These are phyloP conservation scores for Melipona quadrifasciata DNA, from an alignment of 1,140 invertebrate genomes.

Conservation along the genomic window DNA sequence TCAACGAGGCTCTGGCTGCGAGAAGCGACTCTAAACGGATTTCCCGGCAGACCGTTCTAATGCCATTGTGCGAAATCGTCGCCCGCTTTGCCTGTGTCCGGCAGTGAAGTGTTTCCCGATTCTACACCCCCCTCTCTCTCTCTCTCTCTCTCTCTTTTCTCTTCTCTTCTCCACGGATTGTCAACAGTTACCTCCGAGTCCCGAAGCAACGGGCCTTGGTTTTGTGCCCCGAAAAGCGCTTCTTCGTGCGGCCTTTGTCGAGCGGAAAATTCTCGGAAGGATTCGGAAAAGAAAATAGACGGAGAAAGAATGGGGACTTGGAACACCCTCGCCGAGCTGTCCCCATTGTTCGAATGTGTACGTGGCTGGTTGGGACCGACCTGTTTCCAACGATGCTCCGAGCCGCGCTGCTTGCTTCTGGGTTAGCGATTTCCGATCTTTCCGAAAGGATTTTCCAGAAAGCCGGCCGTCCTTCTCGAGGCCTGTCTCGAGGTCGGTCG, in stretches of 20 bases:
- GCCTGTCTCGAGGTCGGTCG: not conserved
- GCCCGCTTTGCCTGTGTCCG: constrained; percentile 41
- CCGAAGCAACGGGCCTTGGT: not conserved
- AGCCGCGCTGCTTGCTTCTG: constrained; percentile 7
- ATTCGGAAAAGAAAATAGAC: constrained; percentile 68
- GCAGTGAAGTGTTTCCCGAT: constrained; percentile 67
- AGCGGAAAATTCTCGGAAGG: constrained; percentile 77
- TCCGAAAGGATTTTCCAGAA: constrained; percentile 52
- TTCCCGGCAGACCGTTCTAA: constrained; percentile 73
- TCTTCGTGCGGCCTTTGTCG: constrained; percentile 68
- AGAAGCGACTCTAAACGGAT: constrained; percentile 74
- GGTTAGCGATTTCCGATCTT: constrained; percentile 19
- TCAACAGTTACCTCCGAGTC: constrained; percentile 51
- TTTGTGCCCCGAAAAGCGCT: constrained; percentile 11
- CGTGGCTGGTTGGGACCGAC: not conserved
- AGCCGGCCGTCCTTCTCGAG: not conserved
- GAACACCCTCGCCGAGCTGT: constrained; percentile 59
- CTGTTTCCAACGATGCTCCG: constrained; percentile 17
- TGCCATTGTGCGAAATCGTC: constrained; percentile 71
- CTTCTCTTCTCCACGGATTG: constrained; percentile 13
- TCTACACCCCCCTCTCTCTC: constrained; percentile 10
- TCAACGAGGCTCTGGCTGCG: not conserved
- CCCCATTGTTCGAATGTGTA: constrained; percentile 67
- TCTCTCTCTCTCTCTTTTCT: no score
- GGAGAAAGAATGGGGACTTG: constrained; percentile 34